Evolutionary conservation across 2,888 invertebrate species (phyloP).

Genomic region (Notodonta ziczac): DNA sequence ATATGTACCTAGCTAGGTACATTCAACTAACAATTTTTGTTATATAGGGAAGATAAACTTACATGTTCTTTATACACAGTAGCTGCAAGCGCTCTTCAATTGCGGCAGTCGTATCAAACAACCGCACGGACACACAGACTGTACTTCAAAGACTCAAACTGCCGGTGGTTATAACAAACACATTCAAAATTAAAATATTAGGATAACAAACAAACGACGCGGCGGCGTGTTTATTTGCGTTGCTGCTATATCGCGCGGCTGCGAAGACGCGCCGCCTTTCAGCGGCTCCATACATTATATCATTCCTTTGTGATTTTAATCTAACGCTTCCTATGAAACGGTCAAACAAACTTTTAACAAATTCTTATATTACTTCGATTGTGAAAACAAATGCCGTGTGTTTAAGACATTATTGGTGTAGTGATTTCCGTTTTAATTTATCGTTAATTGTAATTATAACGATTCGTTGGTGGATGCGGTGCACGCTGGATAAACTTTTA

Average conservation of each 20-base stretch:
- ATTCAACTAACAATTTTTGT: too few relatives aligned
- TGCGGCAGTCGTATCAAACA: not conserved
- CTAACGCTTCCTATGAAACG: conserved; percentile 27
- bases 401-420: conserved; percentile 21
- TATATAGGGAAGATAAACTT: too few relatives aligned
- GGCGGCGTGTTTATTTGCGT: conserved; percentile 58
- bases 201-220: conserved; percentile 70
- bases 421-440: conserved; percentile 26
- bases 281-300: conserved; percentile 40
- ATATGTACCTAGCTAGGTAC: too few relatives aligned
- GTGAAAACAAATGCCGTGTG: conserved; percentile 26
- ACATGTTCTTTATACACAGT: too few relatives aligned
- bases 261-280: conserved; percentile 58
- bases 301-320: conserved; percentile 42
- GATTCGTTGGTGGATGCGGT: conserved; percentile 25
- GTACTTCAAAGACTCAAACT: conserved; percentile 63
- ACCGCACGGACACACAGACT: conserved; percentile 18
- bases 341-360: conserved; percentile 38
- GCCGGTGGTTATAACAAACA: conserved; percentile 60
- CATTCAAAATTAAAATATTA: conserved; percentile 75
- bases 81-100: not conserved
- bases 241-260: conserved; percentile 59
- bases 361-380: conserved; percentile 24
- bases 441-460: conserved; percentile 23
- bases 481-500: conserved; percentile 16